A percentile compares a stretch with the other conserved stretches of the same genome.
Evolutionary conservation across 1,140 invertebrate species (phyloP).

Genomic region (Archegozetes longisetosus): DNA sequence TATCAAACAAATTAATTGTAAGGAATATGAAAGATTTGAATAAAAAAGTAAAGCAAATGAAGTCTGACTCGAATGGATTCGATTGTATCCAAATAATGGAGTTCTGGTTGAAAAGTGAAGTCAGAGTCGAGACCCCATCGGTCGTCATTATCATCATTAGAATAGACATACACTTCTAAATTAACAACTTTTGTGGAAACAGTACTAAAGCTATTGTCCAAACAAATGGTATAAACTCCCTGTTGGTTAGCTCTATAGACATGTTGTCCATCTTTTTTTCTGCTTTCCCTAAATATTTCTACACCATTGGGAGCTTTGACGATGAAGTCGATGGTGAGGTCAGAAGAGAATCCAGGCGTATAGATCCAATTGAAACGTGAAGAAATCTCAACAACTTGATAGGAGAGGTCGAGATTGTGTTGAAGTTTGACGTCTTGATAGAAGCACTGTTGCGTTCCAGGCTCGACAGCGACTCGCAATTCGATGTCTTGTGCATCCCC

Average conservation of each 20-base stretch:
- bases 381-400: constrained; percentile 39
- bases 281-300: neutral
- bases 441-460: constrained; percentile 49
- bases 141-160: constrained; percentile 37
- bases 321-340: constrained; percentile 22
- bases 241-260: constrained; percentile 30
- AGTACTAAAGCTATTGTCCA: constrained; percentile 62
- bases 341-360: neutral
- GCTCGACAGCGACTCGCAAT: constrained; percentile 33
- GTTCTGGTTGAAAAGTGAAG: constrained; percentile 17
- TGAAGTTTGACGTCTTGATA: constrained; percentile 41
- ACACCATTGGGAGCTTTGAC: constrained; percentile 3
- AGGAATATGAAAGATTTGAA: neutral
- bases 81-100: constrained; percentile 18
- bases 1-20: constrained; percentile 12
- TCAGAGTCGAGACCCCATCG: constrained; percentile 18
- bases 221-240: constrained; percentile 61
- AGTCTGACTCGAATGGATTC: constrained; percentile 20
- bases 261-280: constrained; percentile 6
- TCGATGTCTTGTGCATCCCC: constrained; percentile 11
- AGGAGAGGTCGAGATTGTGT: constrained; percentile 51
- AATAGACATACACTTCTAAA: constrained; percentile 54
- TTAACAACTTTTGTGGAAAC: constrained; percentile 55
- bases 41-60: neutral
- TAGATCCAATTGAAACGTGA: constrained; percentile 6